Conservation (phyloP, 2,797 vertebrate species). For the Catharus ustulatus region DNA sequence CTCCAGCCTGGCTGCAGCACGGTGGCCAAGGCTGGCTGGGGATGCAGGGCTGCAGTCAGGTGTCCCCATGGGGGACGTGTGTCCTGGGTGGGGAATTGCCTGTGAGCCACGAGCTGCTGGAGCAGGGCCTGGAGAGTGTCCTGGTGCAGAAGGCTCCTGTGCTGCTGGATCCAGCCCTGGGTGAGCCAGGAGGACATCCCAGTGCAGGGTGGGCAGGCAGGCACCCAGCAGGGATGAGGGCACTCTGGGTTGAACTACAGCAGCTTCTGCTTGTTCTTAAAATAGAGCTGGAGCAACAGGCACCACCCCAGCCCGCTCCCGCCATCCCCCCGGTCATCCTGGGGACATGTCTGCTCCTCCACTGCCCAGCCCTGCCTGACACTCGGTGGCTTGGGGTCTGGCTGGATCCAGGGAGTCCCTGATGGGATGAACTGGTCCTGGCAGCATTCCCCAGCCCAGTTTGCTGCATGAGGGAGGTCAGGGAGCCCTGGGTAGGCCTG, state of each 20-base stretch:
- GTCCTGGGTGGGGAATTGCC: background rate
- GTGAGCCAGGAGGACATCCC: background rate
- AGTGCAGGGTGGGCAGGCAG: background rate
- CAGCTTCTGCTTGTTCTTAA: conserved; percentile 23
- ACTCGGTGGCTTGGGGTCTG: background rate
- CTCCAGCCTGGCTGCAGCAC: rapidly evolving
- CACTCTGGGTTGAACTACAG: rapidly evolving
- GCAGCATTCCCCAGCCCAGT: background rate
- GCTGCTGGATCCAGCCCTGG: background rate
- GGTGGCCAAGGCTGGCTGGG: background rate
- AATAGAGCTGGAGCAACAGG: background rate
- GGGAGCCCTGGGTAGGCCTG: background rate
- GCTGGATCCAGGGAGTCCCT: background rate
- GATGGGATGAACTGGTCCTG: background rate
- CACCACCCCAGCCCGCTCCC: background rate
- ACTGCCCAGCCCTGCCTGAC: rapidly evolving
- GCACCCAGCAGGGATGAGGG: background rate
- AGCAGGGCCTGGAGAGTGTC: background rate
- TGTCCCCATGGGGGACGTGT: rapidly evolving
- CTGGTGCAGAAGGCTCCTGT: background rate
- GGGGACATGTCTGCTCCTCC: background rate
- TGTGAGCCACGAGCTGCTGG: background rate
- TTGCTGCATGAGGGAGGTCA: background rate
- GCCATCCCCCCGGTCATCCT: rapidly evolving
- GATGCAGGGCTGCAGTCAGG: rapidly evolving